Evolutionary conservation across 2,113 vertebrate species (phyloP), one percentile per base, ranked within the genome.

Genomic region (Chaetops frenatus): DNA sequence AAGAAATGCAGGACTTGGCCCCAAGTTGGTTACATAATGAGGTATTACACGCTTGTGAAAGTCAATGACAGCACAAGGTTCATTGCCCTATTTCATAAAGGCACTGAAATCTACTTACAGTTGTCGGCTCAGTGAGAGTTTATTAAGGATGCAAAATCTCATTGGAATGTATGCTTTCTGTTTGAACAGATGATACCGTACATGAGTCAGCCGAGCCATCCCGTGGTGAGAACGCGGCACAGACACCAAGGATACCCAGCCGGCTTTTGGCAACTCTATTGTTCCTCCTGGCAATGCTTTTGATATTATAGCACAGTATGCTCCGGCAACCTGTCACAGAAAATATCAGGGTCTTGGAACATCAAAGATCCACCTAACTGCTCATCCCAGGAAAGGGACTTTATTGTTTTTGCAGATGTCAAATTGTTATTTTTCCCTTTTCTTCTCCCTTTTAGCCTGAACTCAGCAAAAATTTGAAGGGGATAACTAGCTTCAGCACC

Each of bases 151-250:
- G 96, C 94, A 96, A 93, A 96, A 89, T 96, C 97, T 98, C 95
- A 98, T 93, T 97, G 97, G 94, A 98, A 97, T 96, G 95, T 98
- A 60, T 98, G 95, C 97, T 98, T 98, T 98, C 96, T 98, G 25
- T 98, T 98, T 97, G 97, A 98, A 98, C 97, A 99, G 99, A 99
- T 97, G 99, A 99, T 96, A 99, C 99, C 51, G 99, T 99, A 97
- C 99, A 99, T 88, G 99, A 99, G 98, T 99, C 99, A 82, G 99
- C 99, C 90, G 99, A 99, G 97, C 99, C 99, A 93, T 99, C 99
- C 97, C 98, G 99, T 94, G 98, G 99, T 18, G 98, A 99, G 81
- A 99, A 98, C 11, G 98, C 98, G 14, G 99, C 98, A 57, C 97
- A 98, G 47, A 98, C 97, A 96, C 98, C 98, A 66, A 98, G 98